A percentile compares a stretch with the other conserved stretches of the same genome.
These are phyloP conservation scores for Acrocyrtus sp. DNA, from an alignment of 2,888 invertebrate species.

Conservation along the genomic window DNA sequence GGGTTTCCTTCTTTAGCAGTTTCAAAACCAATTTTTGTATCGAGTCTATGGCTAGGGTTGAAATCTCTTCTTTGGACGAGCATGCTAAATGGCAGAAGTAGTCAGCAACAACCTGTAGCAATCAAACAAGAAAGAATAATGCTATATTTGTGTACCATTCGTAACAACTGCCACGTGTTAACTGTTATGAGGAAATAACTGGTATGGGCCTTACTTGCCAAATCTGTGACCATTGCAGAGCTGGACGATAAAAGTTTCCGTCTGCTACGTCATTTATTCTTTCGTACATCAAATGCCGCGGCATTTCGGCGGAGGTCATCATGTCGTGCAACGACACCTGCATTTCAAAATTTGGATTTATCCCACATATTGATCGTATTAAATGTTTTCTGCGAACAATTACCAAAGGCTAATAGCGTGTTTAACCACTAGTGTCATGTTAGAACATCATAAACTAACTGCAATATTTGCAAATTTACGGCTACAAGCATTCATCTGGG, in stretches of 20 bases:
- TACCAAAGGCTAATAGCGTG: too few species aligned
- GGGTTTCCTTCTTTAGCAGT: constrained; percentile 47
- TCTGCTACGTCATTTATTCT: constrained; percentile 55
- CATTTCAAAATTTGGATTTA: too few species aligned
- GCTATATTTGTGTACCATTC: too few species aligned
- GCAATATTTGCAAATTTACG: too few species aligned
- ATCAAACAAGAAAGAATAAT: too few species aligned
- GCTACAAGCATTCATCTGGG: too few species aligned
- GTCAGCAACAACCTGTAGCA: constrained; percentile 50
- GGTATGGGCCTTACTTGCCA: constrained; percentile 53
- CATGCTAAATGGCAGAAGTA: constrained; percentile 56
- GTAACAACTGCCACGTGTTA: too few species aligned
- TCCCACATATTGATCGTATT: too few species aligned
- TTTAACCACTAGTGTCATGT: too few species aligned
- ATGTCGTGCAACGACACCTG: constrained; percentile 54
- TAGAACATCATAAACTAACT: too few species aligned
- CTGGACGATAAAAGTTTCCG: constrained; percentile 48
- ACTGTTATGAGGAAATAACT: too few species aligned
- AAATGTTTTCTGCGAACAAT: too few species aligned
- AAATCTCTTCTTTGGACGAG: constrained; percentile 56
- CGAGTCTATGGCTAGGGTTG: constrained; percentile 55
- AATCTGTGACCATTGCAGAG: constrained; percentile 54
- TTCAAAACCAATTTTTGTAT: constrained; percentile 46
- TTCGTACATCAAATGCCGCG: constrained; percentile 53
- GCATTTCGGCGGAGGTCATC: constrained; percentile 52